Evolutionary conservation across 92 coral and sea anemone genomes (phyloP).

Genomic region (Diadumene lineata): DNA sequence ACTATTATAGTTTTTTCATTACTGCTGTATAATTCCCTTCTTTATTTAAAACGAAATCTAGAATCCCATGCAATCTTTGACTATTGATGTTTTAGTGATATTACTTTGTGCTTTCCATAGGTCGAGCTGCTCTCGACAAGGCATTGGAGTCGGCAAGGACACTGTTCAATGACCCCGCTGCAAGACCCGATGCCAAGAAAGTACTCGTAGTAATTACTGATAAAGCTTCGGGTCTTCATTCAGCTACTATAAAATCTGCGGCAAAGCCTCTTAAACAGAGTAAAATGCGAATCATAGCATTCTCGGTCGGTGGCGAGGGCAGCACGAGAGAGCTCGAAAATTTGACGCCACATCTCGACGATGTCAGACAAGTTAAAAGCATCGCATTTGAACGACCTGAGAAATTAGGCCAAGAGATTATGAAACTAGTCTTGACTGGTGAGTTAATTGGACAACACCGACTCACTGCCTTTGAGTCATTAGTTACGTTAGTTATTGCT

Average conservation of each 20-base stretch:
- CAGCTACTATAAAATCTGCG: conserved; percentile 26
- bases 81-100: neutral
- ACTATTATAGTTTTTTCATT: too few species aligned
- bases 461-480: too few species aligned
- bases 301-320: conserved; percentile 60
- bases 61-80: too few species aligned
- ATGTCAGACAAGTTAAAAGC: conserved; percentile 28
- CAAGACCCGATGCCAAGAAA: conserved; percentile 56
- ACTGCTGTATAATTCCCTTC: too few species aligned
- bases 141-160: conserved; percentile 62
- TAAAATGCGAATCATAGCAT: conserved; percentile 53
- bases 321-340: conserved; percentile 37
- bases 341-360: conserved; percentile 26
- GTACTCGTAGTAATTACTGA: conserved; percentile 70
- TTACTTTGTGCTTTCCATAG: neutral
- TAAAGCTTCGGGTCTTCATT: conserved; percentile 36
- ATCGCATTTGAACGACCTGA: conserved; percentile 50
- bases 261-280: conserved; percentile 54
- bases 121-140: conserved; percentile 61
- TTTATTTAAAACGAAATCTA: too few species aligned
- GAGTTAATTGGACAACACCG: neutral
- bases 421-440: conserved; percentile 50
- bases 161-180: conserved; percentile 44
- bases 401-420: conserved; percentile 49
- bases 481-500: too few species aligned